Percentiles rank a stretch among this genome's conserved stretches.
phyloP scores from a whole-genome alignment of 2,888 invertebrate species.

The Axea sp. region DNA sequence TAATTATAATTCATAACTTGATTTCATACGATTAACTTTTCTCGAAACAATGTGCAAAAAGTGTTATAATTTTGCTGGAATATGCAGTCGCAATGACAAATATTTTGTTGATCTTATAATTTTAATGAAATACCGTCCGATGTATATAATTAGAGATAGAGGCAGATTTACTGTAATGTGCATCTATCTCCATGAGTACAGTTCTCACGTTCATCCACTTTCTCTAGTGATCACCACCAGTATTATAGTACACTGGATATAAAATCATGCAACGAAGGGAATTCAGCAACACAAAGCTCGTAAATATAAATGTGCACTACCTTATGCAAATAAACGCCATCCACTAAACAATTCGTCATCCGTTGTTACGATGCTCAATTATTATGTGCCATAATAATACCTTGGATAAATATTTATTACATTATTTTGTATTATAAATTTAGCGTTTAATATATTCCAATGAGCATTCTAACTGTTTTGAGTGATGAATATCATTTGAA shows the following conservation, averaged over 20 bases:
- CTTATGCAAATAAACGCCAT: constrained; percentile 37
- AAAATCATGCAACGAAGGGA: constrained; percentile 17
- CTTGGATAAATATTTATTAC: too few species aligned
- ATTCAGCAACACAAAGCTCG: constrained; percentile 14
- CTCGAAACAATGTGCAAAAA: too few species aligned
- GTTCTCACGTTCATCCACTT: constrained; percentile 76
- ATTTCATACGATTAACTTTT: too few species aligned
- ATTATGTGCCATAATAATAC: neutral
- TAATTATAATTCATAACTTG: too few species aligned
- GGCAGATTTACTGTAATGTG: constrained; percentile 35
- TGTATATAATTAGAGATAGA: constrained; percentile 2
- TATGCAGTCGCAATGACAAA: too few species aligned
- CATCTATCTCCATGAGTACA: constrained; percentile 58
- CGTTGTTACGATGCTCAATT: constrained; percentile 1
- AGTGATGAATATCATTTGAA: too few species aligned
- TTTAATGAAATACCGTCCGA: constrained; percentile 1
- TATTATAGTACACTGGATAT: neutral
- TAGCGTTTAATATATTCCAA: too few species aligned
- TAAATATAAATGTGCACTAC: constrained; percentile 23
- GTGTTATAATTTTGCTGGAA: too few species aligned
- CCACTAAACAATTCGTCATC: constrained; percentile 15
- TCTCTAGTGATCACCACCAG: constrained; percentile 68
- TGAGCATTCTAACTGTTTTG: too few species aligned
- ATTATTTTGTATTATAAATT: too few species aligned
- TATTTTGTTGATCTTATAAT: constrained; percentile 1